Evolutionary conservation across 2,113 vertebrate genomes (phyloP).

Genomic region (Gymnorhina tibicen): DNA sequence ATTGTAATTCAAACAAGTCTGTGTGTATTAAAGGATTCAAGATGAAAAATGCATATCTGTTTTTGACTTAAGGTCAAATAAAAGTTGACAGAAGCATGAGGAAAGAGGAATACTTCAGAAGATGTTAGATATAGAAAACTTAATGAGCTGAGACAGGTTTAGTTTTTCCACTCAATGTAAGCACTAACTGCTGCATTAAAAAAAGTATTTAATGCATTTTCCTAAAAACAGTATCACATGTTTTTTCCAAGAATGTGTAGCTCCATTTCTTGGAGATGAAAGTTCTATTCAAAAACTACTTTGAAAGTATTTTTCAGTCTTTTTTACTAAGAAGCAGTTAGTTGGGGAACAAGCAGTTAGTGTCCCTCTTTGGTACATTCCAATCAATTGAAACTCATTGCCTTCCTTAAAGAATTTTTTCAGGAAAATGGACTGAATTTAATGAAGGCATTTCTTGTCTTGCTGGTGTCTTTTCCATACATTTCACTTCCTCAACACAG

Average conservation of each 20-base stretch:
- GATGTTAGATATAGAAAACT: neutral
- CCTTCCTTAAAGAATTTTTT: neutral
- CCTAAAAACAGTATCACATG: rapidly evolving
- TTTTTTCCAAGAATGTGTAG: neutral
- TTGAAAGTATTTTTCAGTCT: neutral
- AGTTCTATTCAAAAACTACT: neutral
- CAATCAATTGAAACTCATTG: neutral
- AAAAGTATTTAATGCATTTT: neutral
- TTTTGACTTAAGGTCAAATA: neutral
- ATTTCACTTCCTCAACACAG: neutral
- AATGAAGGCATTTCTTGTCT: neutral
- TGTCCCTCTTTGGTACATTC: neutral
- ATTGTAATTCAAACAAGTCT: neutral
- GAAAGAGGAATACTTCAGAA: neutral
- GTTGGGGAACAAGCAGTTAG: neutral
- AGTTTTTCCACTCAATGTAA: neutral
- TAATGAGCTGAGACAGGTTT: neutral
- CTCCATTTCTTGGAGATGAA: neutral
- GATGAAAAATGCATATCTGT: neutral
- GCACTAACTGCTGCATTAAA: neutral
- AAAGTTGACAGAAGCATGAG: neutral
- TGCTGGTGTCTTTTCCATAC: neutral
- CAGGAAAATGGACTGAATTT: neutral
- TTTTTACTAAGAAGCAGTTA: neutral
- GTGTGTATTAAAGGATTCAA: neutral